These are phyloP conservation scores for Napeogenes inachia DNA, from an alignment of 2,888 invertebrate genomes.

Conservation along the genomic window DNA sequence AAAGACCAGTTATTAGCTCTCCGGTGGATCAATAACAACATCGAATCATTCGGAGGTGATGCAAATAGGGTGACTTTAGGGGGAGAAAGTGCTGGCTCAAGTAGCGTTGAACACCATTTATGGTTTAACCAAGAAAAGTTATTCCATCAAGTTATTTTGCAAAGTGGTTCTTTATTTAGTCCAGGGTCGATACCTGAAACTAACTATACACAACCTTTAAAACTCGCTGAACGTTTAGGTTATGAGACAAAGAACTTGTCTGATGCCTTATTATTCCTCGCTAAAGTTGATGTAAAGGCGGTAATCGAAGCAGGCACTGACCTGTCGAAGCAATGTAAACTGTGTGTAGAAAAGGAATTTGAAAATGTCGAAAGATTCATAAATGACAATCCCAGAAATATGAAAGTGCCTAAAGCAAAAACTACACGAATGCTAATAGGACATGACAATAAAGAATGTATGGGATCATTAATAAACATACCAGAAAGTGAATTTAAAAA, in stretches of 20 bases:
- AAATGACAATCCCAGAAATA: conserved; percentile 39
- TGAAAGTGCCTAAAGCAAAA: conserved; percentile 38
- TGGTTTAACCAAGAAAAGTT: conserved; percentile 34
- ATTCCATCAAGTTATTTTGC: conserved; percentile 38
- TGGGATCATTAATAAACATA: background rate
- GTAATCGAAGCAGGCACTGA: conserved; percentile 30
- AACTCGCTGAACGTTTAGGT: conserved; percentile 39
- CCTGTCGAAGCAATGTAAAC: conserved; percentile 20
- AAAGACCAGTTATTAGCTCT: conserved; percentile 42
- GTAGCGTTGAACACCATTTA: conserved; percentile 38
- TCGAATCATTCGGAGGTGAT: conserved; percentile 41
- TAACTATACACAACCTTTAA: conserved; percentile 30
- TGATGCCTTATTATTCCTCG: conserved; percentile 37
- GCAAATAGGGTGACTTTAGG: conserved; percentile 36
- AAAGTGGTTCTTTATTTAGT: conserved; percentile 37
- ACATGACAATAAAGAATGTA: conserved; percentile 27
- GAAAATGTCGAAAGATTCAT: conserved; percentile 35
- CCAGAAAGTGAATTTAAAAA: conserved; percentile 1
- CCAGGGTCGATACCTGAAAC: conserved; percentile 30
- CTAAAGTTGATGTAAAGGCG: conserved; percentile 18
- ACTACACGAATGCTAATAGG: background rate
- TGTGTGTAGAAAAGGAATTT: conserved; percentile 32
- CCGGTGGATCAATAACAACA: conserved; percentile 42
- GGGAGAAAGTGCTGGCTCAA: conserved; percentile 35
- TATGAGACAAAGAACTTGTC: conserved; percentile 33